Evolutionary conservation across 2,888 invertebrate species (phyloP), one percentile per base, ranked within the genome.

Genomic region (Parapristionchus giblindavisi): DNA sequence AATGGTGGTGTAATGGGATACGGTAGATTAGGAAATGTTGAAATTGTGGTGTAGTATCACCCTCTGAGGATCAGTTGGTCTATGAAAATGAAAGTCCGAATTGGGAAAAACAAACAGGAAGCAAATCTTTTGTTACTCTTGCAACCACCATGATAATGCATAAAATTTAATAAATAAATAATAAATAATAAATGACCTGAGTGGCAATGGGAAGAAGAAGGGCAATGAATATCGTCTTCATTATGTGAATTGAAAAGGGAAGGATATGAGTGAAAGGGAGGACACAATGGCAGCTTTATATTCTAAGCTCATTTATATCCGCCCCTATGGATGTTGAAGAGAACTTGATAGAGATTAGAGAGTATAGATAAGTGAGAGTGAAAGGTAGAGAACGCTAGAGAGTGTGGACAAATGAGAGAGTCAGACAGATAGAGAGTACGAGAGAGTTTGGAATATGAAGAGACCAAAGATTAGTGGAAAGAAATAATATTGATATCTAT

Each of bases 141-240:
- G 48, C 11, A 48, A 21, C 48, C n/a, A n/a, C n/a, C n/a, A n/a
- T n/a, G n/a, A n/a, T n/a, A n/a, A n/a, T n/a, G n/a, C n/a, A n/a
- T n/a, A n/a, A n/a, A n/a, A n/a, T n/a, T n/a, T n/a, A n/a, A n/a
- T n/a, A n/a, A n/a, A 65, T 29, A 5, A 3, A 8, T 43, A 65
- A 43, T 43, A 65, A 61, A 40, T 11, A 43, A 24, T 24, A 51
- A 43, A 29, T 29, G 24, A 68, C 68, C 68, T 24, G 32, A 38
- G 52, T 38, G 36, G 52, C 68, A 52, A 68, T 51, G 27, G 68
- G 68, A 34, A 68, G 52, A 5, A 68, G 36, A 3, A 68, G 51
- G n/a, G 52, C 68, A 38, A 68, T n/a, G 52, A 52, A 34, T 32
- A 27, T 36, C 27, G 68, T 36, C 52, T 52, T 68, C 68, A 68